phyloP scores from a whole-genome alignment of 2,797 vertebrate species.

The Typhlichthys subterraneus region DNA sequence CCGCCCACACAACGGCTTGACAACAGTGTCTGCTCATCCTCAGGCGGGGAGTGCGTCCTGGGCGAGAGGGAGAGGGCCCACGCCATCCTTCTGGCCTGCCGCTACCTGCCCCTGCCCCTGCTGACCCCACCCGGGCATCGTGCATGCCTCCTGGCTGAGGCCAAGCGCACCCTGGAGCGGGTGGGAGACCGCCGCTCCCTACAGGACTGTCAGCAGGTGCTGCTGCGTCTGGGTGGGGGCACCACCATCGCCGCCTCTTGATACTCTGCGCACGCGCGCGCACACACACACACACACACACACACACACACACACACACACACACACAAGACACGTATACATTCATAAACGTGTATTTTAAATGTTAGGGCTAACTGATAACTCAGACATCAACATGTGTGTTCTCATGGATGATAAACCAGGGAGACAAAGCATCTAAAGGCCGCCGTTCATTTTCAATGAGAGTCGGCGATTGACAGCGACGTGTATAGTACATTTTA shows the following conservation, averaged over 20 bases:
- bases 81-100: slow-evolving; percentile 93
- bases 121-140: slow-evolving; percentile 92
- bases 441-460: too few species aligned
- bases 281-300: slow-evolving; percentile 10
- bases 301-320: slow-evolving; percentile 27
- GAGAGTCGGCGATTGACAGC: too few species aligned
- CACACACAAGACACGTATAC: neutral
- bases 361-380: slow-evolving; percentile 20
- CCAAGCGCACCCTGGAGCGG: slow-evolving; percentile 94
- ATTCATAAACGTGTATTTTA: neutral
- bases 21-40: neutral
- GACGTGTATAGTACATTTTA: too few species aligned
- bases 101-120: slow-evolving; percentile 93
- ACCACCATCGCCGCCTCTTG: slow-evolving; percentile 93
- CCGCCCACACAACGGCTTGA: too few species aligned
- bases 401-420: too few species aligned
- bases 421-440: too few species aligned
- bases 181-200: slow-evolving; percentile 93
- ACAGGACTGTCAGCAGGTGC: slow-evolving; percentile 94
- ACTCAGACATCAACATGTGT: slow-evolving; percentile 3
- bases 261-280: slow-evolving; percentile 26
- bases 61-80: slow-evolving; percentile 93
- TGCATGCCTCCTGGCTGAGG: slow-evolving; percentile 90
- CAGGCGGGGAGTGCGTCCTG: slow-evolving; percentile 69
- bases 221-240: slow-evolving; percentile 91